Evolutionary conservation across 1,140 invertebrate genomes (phyloP), one percentile per base, ranked within the genome.

Genomic region (Solenopsis fugax): DNA sequence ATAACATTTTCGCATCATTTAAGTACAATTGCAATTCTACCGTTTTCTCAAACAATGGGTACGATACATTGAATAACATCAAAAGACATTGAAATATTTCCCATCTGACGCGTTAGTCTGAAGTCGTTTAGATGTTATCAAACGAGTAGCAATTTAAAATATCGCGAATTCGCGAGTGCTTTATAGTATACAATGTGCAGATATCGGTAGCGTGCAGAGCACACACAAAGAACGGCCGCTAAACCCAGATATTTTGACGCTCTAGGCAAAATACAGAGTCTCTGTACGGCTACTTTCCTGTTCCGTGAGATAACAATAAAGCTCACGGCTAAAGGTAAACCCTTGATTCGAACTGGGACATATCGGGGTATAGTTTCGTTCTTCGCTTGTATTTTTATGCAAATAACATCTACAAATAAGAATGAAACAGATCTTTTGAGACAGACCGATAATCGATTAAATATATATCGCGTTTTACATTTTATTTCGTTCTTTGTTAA

Each of bases 31-130:
- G 65, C 58, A 12, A 6, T n/a, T 45, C 37, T 45, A n/a, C 60
- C 34, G 37, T 71, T 75, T 71, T 29, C 16, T 41, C 21, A 48
- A 52, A 89, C 87, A 89, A 86, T 80, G 10, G 73, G 5, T 67
- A 18, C 86, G 56, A 71, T 77, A 65, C 72, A 45, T 73, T 76
- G 87, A 81, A 89, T 89, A 89, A 89, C 56, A 81, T 64, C 41
- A n/a, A 21, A 4, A 56, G 48, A 77, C 56, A 64, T 56, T 72
- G 88, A 62, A 81, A 86, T 76, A 80, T 86, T 89, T 81, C 54
- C 54, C 29, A 52, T 34, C 64, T 80, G 62, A 69, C 37, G 21
- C 77, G 89, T 89, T 75, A 86, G 84, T 56, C 62, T 5, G 16
- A 21, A 56, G 24, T 45, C 37, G 48, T 88, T 86, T 67, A 50